These are phyloP conservation scores for Falco biarmicus DNA, from an alignment of 2,797 vertebrate species.

Conservation along the genomic window DNA sequence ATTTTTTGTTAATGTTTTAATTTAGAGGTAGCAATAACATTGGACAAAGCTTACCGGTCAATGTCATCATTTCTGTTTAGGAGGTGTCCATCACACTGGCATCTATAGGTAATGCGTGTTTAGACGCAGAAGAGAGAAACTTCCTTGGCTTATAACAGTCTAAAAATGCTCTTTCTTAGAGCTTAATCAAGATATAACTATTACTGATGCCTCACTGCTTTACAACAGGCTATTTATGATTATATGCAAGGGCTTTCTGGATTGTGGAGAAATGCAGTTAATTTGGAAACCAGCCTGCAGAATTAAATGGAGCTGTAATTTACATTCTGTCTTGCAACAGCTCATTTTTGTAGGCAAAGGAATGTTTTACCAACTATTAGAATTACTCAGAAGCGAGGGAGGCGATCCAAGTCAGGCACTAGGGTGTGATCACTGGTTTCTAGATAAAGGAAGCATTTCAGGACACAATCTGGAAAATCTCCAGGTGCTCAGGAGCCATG, in stretches of 20 bases:
- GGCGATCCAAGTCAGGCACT: not conserved
- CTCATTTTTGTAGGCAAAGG: not conserved
- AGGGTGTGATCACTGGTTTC: not conserved
- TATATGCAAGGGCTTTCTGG: not conserved
- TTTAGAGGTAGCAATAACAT: not conserved
- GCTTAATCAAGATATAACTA: not conserved
- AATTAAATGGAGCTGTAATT: conserved; percentile 4
- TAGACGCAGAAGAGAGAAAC: not conserved
- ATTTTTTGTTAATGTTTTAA: not conserved
- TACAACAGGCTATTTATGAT: not conserved
- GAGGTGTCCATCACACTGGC: not conserved
- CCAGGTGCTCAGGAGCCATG: not conserved
- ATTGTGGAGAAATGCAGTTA: not conserved
- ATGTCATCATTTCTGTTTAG: not conserved
- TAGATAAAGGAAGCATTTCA: not conserved
- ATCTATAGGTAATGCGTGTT: not conserved
- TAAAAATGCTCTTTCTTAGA: not conserved
- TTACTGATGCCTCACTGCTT: not conserved
- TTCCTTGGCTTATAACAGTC: not conserved
- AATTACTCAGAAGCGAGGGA: not conserved
- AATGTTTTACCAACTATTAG: not conserved
- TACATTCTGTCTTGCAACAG: not conserved
- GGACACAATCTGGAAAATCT: not conserved
- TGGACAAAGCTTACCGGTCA: not conserved
- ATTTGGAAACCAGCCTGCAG: not conserved